phyloP scores from a whole-genome alignment of 2,797 vertebrate species.

The Lindbergichthys nudifrons region DNA sequence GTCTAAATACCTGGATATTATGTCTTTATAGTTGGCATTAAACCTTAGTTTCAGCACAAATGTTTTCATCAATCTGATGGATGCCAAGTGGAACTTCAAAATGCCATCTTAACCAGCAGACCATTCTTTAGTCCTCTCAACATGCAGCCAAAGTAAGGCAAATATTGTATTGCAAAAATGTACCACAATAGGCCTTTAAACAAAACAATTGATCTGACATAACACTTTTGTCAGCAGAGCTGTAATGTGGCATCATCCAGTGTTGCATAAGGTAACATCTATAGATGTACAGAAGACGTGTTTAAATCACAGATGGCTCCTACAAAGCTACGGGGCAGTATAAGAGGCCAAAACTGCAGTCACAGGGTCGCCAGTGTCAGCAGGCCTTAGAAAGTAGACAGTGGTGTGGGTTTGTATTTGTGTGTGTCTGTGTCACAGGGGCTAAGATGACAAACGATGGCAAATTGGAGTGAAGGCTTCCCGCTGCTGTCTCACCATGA shows the following conservation, averaged over 20 bases:
- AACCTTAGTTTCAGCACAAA: not conserved
- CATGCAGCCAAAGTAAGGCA: not conserved
- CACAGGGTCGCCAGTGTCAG: slow-evolving; percentile 45
- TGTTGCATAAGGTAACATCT: not conserved
- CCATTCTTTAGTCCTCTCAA: not conserved
- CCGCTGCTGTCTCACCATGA: slow-evolving; percentile 76
- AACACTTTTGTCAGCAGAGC: no score
- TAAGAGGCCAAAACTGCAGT: slow-evolving; percentile 42
- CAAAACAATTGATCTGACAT: no score
- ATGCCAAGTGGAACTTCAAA: not conserved
- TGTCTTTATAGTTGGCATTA: not conserved
- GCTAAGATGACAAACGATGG: slow-evolving; percentile 87
- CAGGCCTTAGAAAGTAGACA: slow-evolving; percentile 44
- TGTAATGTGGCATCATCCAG: not conserved
- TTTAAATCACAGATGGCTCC: slow-evolving; percentile 47
- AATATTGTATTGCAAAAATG: not conserved
- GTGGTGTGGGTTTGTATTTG: slow-evolving; percentile 29
- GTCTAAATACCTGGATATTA: not conserved
- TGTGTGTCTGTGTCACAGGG: slow-evolving; percentile 76
- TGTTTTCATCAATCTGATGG: not conserved
- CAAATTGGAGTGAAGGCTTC: slow-evolving; percentile 88
- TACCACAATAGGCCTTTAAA: not conserved
- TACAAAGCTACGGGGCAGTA: slow-evolving; percentile 12
- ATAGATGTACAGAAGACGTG: not conserved
- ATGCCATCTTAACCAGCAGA: not conserved